Evolutionary conservation across 2,797 vertebrate species (phyloP), one percentile per base, ranked within the genome.

Genomic region (Oreochromis grahami): DNA sequence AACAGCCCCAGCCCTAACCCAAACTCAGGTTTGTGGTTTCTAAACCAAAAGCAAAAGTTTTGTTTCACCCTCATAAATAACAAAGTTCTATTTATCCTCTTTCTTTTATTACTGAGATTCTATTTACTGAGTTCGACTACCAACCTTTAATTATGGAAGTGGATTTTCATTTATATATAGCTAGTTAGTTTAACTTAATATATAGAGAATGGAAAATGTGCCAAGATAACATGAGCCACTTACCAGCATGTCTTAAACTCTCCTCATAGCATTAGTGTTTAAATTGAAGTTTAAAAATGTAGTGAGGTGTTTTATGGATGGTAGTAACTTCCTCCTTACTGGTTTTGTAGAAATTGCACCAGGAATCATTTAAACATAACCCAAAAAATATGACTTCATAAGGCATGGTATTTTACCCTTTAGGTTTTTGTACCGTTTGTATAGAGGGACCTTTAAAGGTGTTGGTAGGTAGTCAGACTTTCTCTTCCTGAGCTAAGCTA

Each of bases 11-110:
- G 96, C 72, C 95, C 97, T 60, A 97, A 96, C 86, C 92, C 96
- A 81, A 98, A 96, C 89, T 94, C 97, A 97, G 98, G 98, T 99
- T 29, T 58, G 13, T 88, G 19, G 26, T 82, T 80, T 78, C 29
- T 82, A 8, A 26, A 19, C 32, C 32, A 55, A 10, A 4, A 19
- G 4, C 6, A 6, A 51, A 9, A 3, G 12, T 15, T 80, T 76
- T 53, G 17, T 79, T 58, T 81, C 13, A 81, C 12, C 41, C 3
- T 26, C 13, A 56, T 41, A 65, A 65, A 65, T 65, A 34, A 78
- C 63, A 74, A 29, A 77, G 36, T 1, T 48, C 10, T 29, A 51
- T 36, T 68, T 5, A 48, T 5, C 7, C 24, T 78, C 17, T 52
- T 13, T 53, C 55, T 50, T 29, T 51, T 76, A 65, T 50, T 32